phyloP scores from a whole-genome alignment of 2,797 vertebrate genomes.

The Coilia nasus region DNA sequence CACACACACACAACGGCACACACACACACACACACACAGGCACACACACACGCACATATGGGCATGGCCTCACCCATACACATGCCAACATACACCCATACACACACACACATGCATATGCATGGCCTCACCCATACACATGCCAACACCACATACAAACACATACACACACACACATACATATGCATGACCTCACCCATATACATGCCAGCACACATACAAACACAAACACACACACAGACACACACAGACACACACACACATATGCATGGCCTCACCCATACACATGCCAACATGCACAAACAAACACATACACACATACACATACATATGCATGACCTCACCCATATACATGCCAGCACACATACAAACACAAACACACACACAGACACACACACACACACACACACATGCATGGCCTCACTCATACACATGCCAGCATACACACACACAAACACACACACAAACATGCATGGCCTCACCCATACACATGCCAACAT shows the following conservation, averaged over 20 bases:
- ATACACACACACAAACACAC: background rate
- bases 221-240: background rate
- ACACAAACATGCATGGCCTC: no score
- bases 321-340: background rate
- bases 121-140: background rate
- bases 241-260: no score
- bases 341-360: no score
- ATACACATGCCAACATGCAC: no score
- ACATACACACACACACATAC: background rate
- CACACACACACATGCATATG: no score
- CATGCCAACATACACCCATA: background rate
- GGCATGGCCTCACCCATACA: background rate
- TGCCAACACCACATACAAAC: background rate
- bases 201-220: no score
- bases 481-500: background rate
- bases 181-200: background rate
- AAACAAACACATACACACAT: background rate
- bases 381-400: background rate
- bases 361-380: no score
- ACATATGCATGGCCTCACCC: no score
- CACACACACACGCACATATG: no score
- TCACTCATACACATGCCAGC: background rate
- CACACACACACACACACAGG: no score
- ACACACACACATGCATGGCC: background rate
- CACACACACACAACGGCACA: no score